phyloP scores from a whole-genome alignment of 2,888 invertebrate species.

The Rhingia rostrata region DNA sequence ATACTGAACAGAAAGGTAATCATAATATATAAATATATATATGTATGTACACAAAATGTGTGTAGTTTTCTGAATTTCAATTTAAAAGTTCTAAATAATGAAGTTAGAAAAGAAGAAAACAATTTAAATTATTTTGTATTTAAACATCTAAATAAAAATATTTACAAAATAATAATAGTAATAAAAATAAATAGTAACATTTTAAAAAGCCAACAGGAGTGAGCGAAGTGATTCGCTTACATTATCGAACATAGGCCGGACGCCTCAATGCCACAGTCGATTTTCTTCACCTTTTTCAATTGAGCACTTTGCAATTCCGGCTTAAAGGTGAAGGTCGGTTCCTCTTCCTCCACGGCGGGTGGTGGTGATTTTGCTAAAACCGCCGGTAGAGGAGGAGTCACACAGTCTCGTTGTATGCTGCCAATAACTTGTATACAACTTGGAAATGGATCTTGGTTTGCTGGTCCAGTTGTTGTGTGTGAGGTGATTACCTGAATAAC shows the following conservation, averaged over 20 bases:
- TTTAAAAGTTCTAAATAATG: slow-evolving; percentile 19
- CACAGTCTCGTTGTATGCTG: slow-evolving; percentile 35
- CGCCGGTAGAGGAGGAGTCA: slow-evolving; percentile 66
- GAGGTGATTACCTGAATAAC: slow-evolving; percentile 71
- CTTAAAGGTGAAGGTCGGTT: slow-evolving; percentile 84
- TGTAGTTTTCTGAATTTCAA: slow-evolving; percentile 46
- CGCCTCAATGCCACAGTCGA: slow-evolving; percentile 89
- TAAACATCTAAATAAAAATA: slow-evolving; percentile 47
- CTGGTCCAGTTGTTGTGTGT: slow-evolving; percentile 61
- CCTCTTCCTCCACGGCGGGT: slow-evolving; percentile 44
- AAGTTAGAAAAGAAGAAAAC: slow-evolving; percentile 8
- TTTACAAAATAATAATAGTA: slow-evolving; percentile 53
- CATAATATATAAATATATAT: not conserved
- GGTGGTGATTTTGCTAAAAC: slow-evolving; percentile 50
- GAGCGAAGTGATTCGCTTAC: slow-evolving; percentile 82
- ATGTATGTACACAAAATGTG: slow-evolving; percentile 48
- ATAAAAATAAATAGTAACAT: slow-evolving; percentile 9
- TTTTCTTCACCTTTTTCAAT: slow-evolving; percentile 88
- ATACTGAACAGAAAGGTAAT: slow-evolving; percentile 27
- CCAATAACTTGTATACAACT: slow-evolving; percentile 81
- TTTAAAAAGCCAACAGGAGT: slow-evolving; percentile 1
- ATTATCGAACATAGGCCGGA: slow-evolving; percentile 94
- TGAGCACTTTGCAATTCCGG: slow-evolving; percentile 87
- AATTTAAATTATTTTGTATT: slow-evolving; percentile 45
- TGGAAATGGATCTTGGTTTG: slow-evolving; percentile 76